These are phyloP conservation scores for Chloroceryle aenea DNA, from an alignment of 2,113 vertebrate species.

Conservation along the genomic window DNA sequence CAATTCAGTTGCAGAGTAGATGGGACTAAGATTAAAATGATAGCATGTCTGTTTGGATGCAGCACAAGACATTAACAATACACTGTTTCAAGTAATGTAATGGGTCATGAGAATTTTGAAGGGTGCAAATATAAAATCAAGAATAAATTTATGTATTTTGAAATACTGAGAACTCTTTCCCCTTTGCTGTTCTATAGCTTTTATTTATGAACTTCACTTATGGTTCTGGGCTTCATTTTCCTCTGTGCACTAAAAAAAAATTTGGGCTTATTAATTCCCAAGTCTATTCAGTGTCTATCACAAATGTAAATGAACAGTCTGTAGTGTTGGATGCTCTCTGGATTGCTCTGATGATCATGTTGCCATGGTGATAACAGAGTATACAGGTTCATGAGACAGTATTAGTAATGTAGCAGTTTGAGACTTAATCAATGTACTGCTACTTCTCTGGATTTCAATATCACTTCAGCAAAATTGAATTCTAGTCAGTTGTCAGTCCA, in stretches of 20 bases:
- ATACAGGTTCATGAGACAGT: slow-evolving; percentile 67
- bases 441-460: slow-evolving; percentile 75
- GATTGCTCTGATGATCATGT: slow-evolving; percentile 69
- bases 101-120: not conserved
- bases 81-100: not conserved
- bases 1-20: not conserved
- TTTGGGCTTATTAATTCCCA: slow-evolving; percentile 44
- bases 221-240: not conserved
- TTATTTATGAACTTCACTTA: not conserved
- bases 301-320: slow-evolving; percentile 72
- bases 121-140: not conserved
- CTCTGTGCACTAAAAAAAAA: not conserved
- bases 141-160: not conserved
- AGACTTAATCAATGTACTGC: slow-evolving; percentile 74
- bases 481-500: slow-evolving; percentile 76
- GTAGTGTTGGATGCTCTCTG: slow-evolving; percentile 27
- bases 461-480: slow-evolving; percentile 78
- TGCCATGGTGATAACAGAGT: slow-evolving; percentile 73
- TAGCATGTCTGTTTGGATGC: not conserved
- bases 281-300: slow-evolving; percentile 51
- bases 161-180: not conserved
- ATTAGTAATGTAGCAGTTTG: slow-evolving; percentile 73
- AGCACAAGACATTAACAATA: not conserved
- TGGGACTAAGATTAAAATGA: not conserved
- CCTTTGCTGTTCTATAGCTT: not conserved